phyloP scores from a whole-genome alignment of 2,888 invertebrate genomes.

The Hedya salicella region DNA sequence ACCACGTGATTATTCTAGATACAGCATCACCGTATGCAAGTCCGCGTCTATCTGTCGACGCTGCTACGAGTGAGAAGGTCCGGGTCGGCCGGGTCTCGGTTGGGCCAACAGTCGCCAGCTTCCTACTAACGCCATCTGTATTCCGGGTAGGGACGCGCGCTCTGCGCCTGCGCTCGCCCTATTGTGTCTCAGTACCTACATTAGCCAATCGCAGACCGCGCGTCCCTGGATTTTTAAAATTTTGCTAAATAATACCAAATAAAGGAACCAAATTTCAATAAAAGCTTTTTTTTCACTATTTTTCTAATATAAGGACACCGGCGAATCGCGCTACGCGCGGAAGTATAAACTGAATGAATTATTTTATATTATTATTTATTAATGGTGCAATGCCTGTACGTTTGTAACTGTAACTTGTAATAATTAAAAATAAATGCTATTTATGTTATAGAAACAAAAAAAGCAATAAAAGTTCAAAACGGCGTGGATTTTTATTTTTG shows the following conservation, averaged over 20 bases:
- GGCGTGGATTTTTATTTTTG: conserved; percentile 66
- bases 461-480: conserved; percentile 83
- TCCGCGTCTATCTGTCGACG: neutral
- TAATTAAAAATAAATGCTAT: conserved; percentile 84
- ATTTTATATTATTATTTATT: conserved; percentile 84
- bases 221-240: conserved; percentile 71
- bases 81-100: neutral
- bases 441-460: conserved; percentile 84
- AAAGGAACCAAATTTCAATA: conserved; percentile 77
- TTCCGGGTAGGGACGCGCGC: conserved; percentile 73
- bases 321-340: conserved; percentile 74
- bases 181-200: conserved; percentile 72
- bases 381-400: conserved; percentile 82
- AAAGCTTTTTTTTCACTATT: conserved; percentile 80
- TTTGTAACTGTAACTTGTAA: conserved; percentile 83
- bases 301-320: conserved; percentile 76
- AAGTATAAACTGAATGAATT: conserved; percentile 77
- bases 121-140: conserved; percentile 56
- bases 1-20: neutral
- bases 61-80: neutral
- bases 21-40: neutral
- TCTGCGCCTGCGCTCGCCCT: conserved; percentile 77
- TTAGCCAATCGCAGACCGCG: conserved; percentile 72
- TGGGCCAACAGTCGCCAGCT: neutral
- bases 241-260: conserved; percentile 76